Conservation (phyloP, 2,888 invertebrate species). For the Phengaris alcon region DNA sequence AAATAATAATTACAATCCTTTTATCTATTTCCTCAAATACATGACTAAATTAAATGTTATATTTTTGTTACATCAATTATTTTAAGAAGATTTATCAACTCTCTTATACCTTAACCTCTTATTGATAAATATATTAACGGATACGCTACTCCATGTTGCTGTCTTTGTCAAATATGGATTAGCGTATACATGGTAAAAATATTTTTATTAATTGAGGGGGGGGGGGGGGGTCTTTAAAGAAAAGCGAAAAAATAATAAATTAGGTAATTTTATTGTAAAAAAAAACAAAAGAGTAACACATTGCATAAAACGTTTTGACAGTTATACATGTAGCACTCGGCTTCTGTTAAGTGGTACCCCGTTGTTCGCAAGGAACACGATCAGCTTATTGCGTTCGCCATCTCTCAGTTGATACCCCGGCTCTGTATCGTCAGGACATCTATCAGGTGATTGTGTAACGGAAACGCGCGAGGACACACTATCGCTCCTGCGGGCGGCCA, state of each 20-base stretch:
- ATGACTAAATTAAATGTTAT: background rate
- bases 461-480: conserved; percentile 67
- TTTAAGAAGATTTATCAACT: background rate
- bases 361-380: conserved; percentile 66
- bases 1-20: background rate
- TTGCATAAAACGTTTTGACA: conserved; percentile 1
- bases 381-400: conserved; percentile 65
- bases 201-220: too few species aligned
- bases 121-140: too few species aligned
- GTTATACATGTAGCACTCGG: conserved; percentile 15
- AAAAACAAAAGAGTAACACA: background rate
- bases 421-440: conserved; percentile 65
- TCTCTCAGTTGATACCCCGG: conserved; percentile 66
- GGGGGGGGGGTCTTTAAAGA: too few species aligned
- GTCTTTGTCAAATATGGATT: too few species aligned
- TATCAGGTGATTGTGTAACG: conserved; percentile 42
- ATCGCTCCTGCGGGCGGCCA: conserved; percentile 74
- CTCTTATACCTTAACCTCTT: too few species aligned
- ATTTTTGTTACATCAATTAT: background rate
- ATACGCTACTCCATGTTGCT: too few species aligned
- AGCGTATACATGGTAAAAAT: too few species aligned
- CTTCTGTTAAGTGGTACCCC: conserved; percentile 54
- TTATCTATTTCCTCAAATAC: background rate
- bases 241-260: too few species aligned
- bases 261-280: background rate